phyloP scores from a whole-genome alignment of 2,113 vertebrate species.

The Tachysurus vachellii region DNA sequence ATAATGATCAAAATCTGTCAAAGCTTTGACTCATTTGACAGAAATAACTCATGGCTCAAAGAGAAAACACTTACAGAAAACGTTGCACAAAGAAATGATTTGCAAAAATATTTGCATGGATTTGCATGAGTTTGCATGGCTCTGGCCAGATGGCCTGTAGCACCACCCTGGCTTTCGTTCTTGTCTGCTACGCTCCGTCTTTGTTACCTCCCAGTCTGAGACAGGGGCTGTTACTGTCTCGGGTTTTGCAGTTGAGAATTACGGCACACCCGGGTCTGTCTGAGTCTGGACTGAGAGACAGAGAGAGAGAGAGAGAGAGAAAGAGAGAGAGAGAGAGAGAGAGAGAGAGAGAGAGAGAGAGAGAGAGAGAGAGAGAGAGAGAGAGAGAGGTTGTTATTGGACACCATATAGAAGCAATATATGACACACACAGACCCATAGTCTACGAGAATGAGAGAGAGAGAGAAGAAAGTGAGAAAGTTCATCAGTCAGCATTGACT shows the following conservation, averaged over 20 bases:
- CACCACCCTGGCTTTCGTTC: constrained; percentile 17
- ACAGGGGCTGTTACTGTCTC: constrained; percentile 38
- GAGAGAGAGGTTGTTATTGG: not conserved
- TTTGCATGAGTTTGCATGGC: constrained; percentile 47
- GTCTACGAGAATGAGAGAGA: constrained; percentile 2
- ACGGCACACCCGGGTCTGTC: constrained; percentile 6
- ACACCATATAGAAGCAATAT: not conserved
- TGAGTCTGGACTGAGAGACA: not conserved
- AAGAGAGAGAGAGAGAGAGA: not conserved
- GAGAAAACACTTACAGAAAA: constrained; percentile 26
- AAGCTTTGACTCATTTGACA: constrained; percentile 32
- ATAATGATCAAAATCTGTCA: constrained; percentile 8
- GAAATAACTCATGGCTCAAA: not conserved
- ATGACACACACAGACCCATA: constrained; percentile 22
- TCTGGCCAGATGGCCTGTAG: constrained; percentile 28
- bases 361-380: not conserved
- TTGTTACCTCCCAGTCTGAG: constrained; percentile 38
- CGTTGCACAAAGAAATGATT: constrained; percentile 16
- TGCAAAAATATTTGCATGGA: constrained; percentile 49
- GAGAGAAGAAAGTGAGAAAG: constrained; percentile 44
- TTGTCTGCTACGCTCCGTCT: constrained; percentile 35
- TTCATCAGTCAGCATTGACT: constrained; percentile 54
- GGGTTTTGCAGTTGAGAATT: constrained; percentile 5
- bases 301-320: not conserved
- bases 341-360: not conserved